Conservation (phyloP, 2,797 vertebrate genomes). For the Ptychobarbus kaznakovi region DNA sequence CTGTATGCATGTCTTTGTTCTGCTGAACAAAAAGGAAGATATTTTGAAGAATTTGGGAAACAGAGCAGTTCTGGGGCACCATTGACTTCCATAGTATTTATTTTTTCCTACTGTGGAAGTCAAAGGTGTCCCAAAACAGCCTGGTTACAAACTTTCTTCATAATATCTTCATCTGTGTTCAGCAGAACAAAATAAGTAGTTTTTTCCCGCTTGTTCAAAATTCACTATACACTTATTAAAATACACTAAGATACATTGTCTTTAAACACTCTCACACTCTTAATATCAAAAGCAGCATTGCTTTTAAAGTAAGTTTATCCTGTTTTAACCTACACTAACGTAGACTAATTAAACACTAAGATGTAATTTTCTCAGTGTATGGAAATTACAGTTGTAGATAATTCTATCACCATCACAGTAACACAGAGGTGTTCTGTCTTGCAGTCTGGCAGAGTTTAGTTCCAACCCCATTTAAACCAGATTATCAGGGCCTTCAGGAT, state of each 20-base stretch:
- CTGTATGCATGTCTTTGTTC: too few relatives aligned
- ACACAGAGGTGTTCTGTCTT: not conserved
- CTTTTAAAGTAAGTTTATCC: not conserved
- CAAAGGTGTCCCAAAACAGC: too few relatives aligned
- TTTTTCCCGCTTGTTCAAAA: not conserved
- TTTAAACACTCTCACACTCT: not conserved
- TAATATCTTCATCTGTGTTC: too few relatives aligned
- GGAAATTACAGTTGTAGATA: not conserved
- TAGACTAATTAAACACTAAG: not conserved
- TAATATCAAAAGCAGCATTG: not conserved
- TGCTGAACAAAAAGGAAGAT: too few relatives aligned
- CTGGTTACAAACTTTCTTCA: too few relatives aligned
- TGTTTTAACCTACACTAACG: not conserved
- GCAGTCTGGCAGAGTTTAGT: not conserved
- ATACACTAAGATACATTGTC: constrained; percentile 14
- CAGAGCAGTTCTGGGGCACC: too few relatives aligned
- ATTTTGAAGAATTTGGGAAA: too few relatives aligned
- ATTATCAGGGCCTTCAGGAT: not conserved
- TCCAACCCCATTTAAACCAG: not conserved
- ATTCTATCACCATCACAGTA: not conserved
- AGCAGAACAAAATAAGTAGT: too few relatives aligned
- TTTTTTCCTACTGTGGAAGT: too few relatives aligned
- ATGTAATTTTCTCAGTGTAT: not conserved
- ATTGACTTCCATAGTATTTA: too few relatives aligned
- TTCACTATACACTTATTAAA: not conserved